These are phyloP conservation scores for Morone chrysops DNA, from an alignment of 2,113 vertebrate genomes.

Conservation along the genomic window DNA sequence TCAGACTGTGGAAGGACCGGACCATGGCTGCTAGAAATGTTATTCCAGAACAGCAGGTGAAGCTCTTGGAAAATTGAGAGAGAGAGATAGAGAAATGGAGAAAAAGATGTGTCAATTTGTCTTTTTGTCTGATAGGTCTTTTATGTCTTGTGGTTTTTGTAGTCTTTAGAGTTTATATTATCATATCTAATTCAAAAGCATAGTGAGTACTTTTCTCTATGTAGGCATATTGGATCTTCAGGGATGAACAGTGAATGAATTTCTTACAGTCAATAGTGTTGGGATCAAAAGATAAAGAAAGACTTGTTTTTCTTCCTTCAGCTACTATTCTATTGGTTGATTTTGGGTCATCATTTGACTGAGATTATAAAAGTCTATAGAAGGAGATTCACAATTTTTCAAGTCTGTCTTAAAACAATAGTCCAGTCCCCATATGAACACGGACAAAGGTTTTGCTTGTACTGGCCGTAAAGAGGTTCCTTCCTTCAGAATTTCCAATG, in stretches of 20 bases:
- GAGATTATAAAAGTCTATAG: too few relatives aligned
- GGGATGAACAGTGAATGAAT: neutral
- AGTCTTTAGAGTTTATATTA: fast-evolving
- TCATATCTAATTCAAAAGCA: neutral
- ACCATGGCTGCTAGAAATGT: neutral
- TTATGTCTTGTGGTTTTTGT: neutral
- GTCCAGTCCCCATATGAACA: too few relatives aligned
- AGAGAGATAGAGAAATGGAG: neutral
- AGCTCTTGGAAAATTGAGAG: neutral
- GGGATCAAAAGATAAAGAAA: neutral
- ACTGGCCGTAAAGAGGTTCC: too few relatives aligned
- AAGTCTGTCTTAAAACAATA: too few relatives aligned
- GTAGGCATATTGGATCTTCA: neutral
- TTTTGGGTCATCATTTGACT: too few relatives aligned
- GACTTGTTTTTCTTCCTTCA: too few relatives aligned
- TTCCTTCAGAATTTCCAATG: too few relatives aligned
- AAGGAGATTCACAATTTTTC: too few relatives aligned
- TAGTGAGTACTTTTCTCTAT: neutral
- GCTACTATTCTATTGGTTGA: too few relatives aligned
- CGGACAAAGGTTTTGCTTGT: too few relatives aligned
- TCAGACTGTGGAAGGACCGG: neutral
- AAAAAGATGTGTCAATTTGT: neutral
- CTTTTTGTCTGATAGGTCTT: neutral
- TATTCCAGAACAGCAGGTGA: neutral
- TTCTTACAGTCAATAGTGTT: neutral